phyloP scores from a whole-genome alignment of 2,113 vertebrate species.

The Lamprologus sp. region DNA sequence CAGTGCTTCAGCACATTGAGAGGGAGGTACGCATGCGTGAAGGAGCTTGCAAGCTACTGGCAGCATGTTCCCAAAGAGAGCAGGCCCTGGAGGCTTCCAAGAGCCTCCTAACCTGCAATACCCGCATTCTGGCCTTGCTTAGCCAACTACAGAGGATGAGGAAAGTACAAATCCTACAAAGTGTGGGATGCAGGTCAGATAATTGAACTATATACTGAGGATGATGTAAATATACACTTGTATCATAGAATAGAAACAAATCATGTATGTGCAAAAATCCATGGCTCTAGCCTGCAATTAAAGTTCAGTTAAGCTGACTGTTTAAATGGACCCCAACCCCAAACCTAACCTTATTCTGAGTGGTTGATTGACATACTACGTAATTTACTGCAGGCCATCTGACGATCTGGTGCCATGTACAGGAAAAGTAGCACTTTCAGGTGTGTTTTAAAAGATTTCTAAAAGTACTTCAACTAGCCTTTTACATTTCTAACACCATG shows the following conservation, averaged over 20 bases:
- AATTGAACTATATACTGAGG: not conserved
- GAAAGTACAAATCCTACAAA: conserved; percentile 73
- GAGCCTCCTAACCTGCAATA: conserved; percentile 76
- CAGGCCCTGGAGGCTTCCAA: conserved; percentile 84
- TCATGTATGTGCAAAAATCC: not conserved
- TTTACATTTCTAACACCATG: not conserved
- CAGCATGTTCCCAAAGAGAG: conserved; percentile 76
- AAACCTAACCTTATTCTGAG: not conserved
- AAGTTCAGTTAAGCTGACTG: not conserved
- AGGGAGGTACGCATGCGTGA: conserved; percentile 83
- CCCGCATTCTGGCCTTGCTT: conserved; percentile 79
- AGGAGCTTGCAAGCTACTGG: conserved; percentile 78
- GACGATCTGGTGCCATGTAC: conserved; percentile 70
- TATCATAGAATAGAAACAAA: not conserved
- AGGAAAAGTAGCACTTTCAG: conserved; percentile 76
- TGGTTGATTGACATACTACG: not conserved
- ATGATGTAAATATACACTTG: not conserved
- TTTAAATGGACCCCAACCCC: not conserved
- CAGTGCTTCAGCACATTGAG: conserved; percentile 78
- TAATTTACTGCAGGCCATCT: conserved; percentile 61
- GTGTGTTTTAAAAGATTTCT: conserved; percentile 28
- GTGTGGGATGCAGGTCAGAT: conserved; percentile 50
- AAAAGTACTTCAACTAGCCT: not conserved
- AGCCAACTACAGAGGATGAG: conserved; percentile 77
- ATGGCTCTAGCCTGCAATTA: not conserved